Evolutionary conservation across 2,888 invertebrate species (phyloP).

Genomic region (Hydropsyche betteni): DNA sequence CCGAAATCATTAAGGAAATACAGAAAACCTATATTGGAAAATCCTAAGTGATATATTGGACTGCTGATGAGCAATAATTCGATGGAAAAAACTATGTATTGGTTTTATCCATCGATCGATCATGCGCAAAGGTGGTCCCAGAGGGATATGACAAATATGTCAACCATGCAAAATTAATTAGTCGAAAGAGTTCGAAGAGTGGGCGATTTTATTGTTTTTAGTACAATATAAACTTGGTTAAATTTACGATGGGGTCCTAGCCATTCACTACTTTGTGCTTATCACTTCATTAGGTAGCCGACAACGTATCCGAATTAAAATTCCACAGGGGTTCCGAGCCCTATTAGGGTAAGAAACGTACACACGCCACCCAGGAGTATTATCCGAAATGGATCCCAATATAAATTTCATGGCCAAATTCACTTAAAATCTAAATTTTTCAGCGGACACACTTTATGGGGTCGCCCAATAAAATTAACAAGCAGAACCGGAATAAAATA

Average conservation of each 20-base stretch:
- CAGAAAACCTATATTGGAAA: background rate
- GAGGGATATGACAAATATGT: no score
- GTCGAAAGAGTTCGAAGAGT: background rate
- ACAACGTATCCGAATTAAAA: constrained; percentile 36
- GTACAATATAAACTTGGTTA: background rate
- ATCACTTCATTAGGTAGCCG: constrained; percentile 35
- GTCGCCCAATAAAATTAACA: constrained; percentile 28
- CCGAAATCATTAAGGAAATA: background rate
- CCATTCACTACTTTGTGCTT: constrained; percentile 19
- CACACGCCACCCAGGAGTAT: constrained; percentile 25
- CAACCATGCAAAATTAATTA: constrained; percentile 1
- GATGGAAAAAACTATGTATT: no score
- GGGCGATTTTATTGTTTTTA: background rate
- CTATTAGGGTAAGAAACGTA: constrained; percentile 29
- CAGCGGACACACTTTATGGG: constrained; percentile 19
- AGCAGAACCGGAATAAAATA: constrained; percentile 20
- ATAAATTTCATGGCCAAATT: constrained; percentile 29
- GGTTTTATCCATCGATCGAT: no score
- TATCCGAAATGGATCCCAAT: constrained; percentile 13
- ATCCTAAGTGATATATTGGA: no score
- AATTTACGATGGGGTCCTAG: constrained; percentile 17
- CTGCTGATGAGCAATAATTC: no score
- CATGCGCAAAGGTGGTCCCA: no score
- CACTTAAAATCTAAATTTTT: constrained; percentile 25
- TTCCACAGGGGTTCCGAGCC: constrained; percentile 24